A percentile compares a stretch with the other conserved stretches of the same genome.
These are phyloP conservation scores for Meandrusa payeni DNA, from an alignment of 2,888 invertebrate species.

Conservation along the genomic window DNA sequence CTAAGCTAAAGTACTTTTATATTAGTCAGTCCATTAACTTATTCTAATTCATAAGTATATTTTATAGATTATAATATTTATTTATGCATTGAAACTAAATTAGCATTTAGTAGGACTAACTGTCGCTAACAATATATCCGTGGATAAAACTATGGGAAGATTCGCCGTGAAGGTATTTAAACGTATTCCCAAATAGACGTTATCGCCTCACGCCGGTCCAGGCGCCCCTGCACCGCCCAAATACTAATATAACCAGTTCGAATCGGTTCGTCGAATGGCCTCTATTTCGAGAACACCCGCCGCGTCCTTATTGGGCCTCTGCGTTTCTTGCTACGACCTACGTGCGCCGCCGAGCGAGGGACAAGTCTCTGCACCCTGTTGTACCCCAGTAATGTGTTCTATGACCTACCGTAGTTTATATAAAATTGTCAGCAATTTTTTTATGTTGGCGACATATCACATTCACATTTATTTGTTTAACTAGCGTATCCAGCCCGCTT, in stretches of 20 bases:
- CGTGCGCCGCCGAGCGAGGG: conserved; percentile 28
- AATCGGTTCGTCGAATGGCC: conserved; percentile 64
- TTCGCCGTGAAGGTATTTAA: conserved; percentile 31
- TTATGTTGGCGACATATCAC: too few species aligned
- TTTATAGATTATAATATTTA: too few species aligned
- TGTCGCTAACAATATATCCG: too few species aligned
- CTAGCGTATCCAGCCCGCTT: too few species aligned
- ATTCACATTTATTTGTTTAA: too few species aligned
- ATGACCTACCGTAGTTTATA: conserved; percentile 10
- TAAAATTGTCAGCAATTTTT: too few species aligned
- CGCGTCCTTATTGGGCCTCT: conserved; percentile 59
- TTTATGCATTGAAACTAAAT: too few species aligned
- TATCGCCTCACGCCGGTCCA: conserved; percentile 50
- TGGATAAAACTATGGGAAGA: too few species aligned
- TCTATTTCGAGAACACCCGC: conserved; percentile 68
- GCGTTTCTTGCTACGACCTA: conserved; percentile 27
- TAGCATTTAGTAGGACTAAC: too few species aligned
- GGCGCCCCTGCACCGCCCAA: conserved; percentile 44
- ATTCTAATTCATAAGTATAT: too few species aligned
- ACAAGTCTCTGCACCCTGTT: conserved; percentile 17
- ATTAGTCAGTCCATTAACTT: too few species aligned
- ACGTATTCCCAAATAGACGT: conserved; percentile 44
- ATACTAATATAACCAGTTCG: conserved; percentile 62
- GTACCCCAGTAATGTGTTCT: conserved; percentile 22
- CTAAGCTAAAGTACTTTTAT: too few species aligned